phyloP scores from a whole-genome alignment of 2,888 invertebrate genomes.

The Frankliniella intonsa region DNA sequence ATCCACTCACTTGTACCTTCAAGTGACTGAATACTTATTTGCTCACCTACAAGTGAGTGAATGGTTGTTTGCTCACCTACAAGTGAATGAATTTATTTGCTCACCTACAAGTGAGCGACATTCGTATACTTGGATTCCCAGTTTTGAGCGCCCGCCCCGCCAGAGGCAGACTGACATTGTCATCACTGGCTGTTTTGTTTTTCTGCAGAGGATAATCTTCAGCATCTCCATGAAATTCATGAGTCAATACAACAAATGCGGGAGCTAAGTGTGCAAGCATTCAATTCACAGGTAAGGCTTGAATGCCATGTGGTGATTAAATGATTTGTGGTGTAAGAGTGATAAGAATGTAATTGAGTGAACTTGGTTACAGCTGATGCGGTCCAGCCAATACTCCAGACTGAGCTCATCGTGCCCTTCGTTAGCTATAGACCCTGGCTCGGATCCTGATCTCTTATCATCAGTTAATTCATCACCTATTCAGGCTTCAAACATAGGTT shows the following conservation, averaged over 20 bases:
- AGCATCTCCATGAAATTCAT: slow-evolving; percentile 69
- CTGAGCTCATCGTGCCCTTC: slow-evolving; percentile 72
- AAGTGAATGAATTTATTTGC: no score
- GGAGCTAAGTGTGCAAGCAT: slow-evolving; percentile 53
- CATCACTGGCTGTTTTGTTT: not conserved
- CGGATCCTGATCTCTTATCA: slow-evolving; percentile 52
- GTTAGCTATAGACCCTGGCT: slow-evolving; percentile 48
- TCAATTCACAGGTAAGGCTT: slow-evolving; percentile 40
- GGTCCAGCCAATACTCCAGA: slow-evolving; percentile 48
- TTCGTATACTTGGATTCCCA: no score
- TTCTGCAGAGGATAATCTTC: slow-evolving; percentile 62
- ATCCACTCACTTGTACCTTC: no score
- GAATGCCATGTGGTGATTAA: slow-evolving; percentile 22
- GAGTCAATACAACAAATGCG: slow-evolving; percentile 74
- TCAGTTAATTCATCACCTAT: slow-evolving; percentile 52
- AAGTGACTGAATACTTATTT: no score
- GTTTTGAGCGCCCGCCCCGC: no score
- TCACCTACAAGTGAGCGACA: no score
- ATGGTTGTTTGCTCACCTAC: no score
- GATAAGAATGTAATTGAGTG: slow-evolving; percentile 27
- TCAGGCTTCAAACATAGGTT: slow-evolving; percentile 34
- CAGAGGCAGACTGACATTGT: not conserved
- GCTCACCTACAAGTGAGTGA: no score
- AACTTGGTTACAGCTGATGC: slow-evolving; percentile 37
- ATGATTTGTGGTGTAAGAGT: slow-evolving; percentile 3